Evolutionary conservation across 2,113 vertebrate genomes (phyloP), one percentile per base, ranked within the genome.

Genomic region (Rhombomys opimus): DNA sequence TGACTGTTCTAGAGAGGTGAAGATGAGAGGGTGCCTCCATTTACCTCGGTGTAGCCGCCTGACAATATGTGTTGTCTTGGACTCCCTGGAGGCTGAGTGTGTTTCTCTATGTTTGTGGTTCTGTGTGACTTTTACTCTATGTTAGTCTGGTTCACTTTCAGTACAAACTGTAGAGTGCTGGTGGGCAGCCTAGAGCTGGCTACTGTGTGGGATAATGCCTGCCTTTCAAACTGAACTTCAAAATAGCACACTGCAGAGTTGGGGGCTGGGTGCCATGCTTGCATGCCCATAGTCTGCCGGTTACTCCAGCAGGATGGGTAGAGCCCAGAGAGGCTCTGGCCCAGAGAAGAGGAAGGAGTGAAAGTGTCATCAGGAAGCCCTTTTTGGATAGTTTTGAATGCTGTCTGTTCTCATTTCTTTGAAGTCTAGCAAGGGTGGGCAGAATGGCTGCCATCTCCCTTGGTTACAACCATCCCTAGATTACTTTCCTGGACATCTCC

Each of bases 341-440:
- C 18, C 41, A 78, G 59, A 54, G 38, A 52, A 59, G 30, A n/a
- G 52, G 87, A 89, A 89, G 52, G 50, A 87, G 50, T n/a, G 14
- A 9, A 80, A 41, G 75, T 57, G 77, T 46, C 84, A 68, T 86
- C 87, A 90, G 95, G 93, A 94, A 97, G 82, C 22, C n/a, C 54
- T 91, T 95, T 65, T 92, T 96, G 89, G 94, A 87, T 17, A 12
- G 46, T 92, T 85, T 70, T 94, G 93, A 91, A 80, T 76, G 75
- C 80, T 73, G 75, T n/a, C 81, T 96, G 76, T 95, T 88, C 91
- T 93, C 84, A 35, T 76, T 84, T 73, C 89, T 96, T 96, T 89
- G 87, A 81, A 90, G 89, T 86, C 91, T 15, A 3, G 82, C 5
- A 67, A 70, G 50, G 72, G 84, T 92, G 10, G 96, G 50, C 65